Percentiles rank a stretch among this genome's conserved stretches.
These are phyloP conservation scores for Notamacropus eugenii DNA, from an alignment of 2,797 vertebrate genomes.

Conservation along the genomic window DNA sequence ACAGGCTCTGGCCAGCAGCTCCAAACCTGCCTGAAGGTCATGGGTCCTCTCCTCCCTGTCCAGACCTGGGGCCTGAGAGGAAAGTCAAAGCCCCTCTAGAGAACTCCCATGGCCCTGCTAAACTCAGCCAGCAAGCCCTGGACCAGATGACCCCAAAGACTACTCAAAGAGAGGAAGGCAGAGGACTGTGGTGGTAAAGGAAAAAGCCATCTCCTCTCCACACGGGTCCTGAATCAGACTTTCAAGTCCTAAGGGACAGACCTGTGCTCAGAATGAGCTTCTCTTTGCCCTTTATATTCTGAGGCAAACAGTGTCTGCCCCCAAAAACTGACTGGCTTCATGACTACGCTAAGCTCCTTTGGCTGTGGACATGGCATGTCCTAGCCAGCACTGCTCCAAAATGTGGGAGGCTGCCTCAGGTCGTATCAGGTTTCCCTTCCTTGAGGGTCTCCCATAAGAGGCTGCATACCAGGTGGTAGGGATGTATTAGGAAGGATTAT, in stretches of 20 bases:
- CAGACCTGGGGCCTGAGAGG: no score
- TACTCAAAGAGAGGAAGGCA: no score
- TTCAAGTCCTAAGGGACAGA: no score
- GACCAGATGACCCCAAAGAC: background rate
- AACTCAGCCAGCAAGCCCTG: background rate
- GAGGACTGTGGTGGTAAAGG: background rate
- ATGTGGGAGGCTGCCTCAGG: background rate
- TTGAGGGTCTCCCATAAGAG: background rate
- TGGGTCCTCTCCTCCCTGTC: rapidly evolving
- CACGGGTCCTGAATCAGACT: no score
- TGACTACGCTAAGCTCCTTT: background rate
- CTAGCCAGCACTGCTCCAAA: background rate
- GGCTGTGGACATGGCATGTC: background rate
- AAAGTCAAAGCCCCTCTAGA: background rate
- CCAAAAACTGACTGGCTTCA: background rate
- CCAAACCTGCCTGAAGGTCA: background rate
- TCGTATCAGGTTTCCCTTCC: background rate
- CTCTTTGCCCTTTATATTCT: no score
- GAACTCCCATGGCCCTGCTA: background rate
- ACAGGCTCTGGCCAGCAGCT: background rate
- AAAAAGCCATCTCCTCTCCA: background rate
- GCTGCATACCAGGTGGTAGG: background rate
- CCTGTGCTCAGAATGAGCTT: no score
- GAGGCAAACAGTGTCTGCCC: no score
- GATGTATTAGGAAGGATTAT: background rate